Evolutionary conservation across 1,140 invertebrate species (phyloP), one percentile per base, ranked within the genome.

Genomic region (Monomorium pharaonis): DNA sequence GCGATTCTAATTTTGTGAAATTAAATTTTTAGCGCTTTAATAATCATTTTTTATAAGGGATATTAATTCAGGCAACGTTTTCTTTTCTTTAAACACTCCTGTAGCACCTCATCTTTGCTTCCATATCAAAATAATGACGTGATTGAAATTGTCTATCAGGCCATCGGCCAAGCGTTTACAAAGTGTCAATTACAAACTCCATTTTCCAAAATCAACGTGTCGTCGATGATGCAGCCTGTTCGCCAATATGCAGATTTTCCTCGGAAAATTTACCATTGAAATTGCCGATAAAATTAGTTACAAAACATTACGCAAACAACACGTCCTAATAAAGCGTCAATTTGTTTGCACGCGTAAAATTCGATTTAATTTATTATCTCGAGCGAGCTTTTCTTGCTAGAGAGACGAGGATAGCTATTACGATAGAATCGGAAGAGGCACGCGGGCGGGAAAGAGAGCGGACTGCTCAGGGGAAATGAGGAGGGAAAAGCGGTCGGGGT

Each of bases 111-210:
- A 24, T 10, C 14, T 58, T 24, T 18, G 47, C n/a, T 70, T 7
- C 1, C 18, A 7, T 47, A n/a, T 7, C 49, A 33, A 44, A 30
- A 74, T 74, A 74, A 74, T 60, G 24, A 56, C 37, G n/a, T 30
- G 67, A 58, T 18, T 51, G 67, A 74, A 74, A 60, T 58, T 58
- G 27, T 83, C 67, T 24, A 74, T 74, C 78, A 47, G 24, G 1
- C 27, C 14, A 30, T 33, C 42, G 78, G 56, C 7, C 44, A 33
- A n/a, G 18, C 67, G 3, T 72, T 74, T 37, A 47, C 67, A 33
- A 81, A 56, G 37, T 74, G 78, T 83, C 67, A 83, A 83, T 83
- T 83, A 74, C 67, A 74, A 83, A 47, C 18, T 54, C n/a, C 21
- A 81, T 74, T 58, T 72, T 83, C 37, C 37, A 60, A 83, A 83